These are phyloP conservation scores for Holothuria glaberrima DNA, from an alignment of 35 echinoderm and acorn worm genomes.

Conservation along the genomic window DNA sequence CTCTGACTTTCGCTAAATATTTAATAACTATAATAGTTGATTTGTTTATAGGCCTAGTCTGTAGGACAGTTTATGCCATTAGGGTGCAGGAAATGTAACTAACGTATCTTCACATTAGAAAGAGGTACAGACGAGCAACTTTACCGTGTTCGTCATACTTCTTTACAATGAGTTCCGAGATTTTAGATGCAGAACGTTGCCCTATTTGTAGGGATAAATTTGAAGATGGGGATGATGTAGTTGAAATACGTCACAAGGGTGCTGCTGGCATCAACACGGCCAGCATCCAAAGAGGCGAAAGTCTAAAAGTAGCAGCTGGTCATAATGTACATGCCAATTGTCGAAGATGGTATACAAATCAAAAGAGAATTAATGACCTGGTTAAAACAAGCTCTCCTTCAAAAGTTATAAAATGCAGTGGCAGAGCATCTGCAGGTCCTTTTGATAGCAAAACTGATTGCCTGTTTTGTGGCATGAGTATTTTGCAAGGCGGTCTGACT, in stretches of 20 bases:
- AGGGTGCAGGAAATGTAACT: too few species aligned
- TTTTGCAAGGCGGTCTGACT: constrained; percentile 41
- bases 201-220: too few species aligned
- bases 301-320: constrained; percentile 59
- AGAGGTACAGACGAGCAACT: too few species aligned
- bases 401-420: constrained; percentile 4
- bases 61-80: too few species aligned
- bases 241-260: constrained; percentile 65
- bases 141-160: too few species aligned
- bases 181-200: neutral
- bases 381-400: constrained; percentile 50
- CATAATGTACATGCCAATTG: too few species aligned
- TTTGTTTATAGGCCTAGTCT: too few species aligned
- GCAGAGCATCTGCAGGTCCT: constrained; percentile 46
- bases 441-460: constrained; percentile 74
- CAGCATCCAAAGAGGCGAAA: constrained; percentile 63
- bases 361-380: constrained; percentile 34
- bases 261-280: constrained; percentile 72
- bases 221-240: constrained; percentile 11
- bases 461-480: constrained; percentile 60
- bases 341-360: constrained; percentile 67
- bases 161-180: too few species aligned
- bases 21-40: too few species aligned
- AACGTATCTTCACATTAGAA: too few species aligned
- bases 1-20: too few species aligned